A percentile compares a stretch with the other conserved stretches of the same genome.
Conservation (phyloP, 2,797 vertebrate genomes). For the Cynodonichthys magdalenae region DNA sequence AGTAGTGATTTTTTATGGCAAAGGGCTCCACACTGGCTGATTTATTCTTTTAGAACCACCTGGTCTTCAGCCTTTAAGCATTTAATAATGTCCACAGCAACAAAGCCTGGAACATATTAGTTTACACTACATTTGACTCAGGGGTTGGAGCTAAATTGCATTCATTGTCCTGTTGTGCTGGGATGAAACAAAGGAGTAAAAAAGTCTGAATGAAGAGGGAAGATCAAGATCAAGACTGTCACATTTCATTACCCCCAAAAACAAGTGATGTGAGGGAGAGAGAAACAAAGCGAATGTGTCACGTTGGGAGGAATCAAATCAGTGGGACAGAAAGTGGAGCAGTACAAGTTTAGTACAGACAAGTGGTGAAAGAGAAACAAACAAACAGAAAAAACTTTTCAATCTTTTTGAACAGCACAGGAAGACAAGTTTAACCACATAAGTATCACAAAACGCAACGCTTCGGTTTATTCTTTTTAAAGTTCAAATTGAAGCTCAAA, state of each 20-base stretch:
- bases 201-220: constrained; percentile 22
- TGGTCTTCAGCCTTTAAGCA: constrained; percentile 65
- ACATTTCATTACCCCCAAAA: constrained; percentile 44
- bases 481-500: constrained; percentile 17
- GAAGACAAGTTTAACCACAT: not conserved
- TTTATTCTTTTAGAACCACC: constrained; percentile 60
- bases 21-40: constrained; percentile 44
- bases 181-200: constrained; percentile 8
- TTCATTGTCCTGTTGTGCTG: constrained; percentile 43
- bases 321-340: constrained; percentile 14
- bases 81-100: constrained; percentile 54
- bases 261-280: constrained; percentile 37
- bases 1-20: constrained; percentile 34
- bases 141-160: constrained; percentile 34
- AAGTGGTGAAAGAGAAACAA: not conserved
- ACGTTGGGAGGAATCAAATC: constrained; percentile 42
- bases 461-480: constrained; percentile 10
- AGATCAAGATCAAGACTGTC: constrained; percentile 41
- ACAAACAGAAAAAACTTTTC: constrained; percentile 14
- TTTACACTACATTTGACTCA: constrained; percentile 29
- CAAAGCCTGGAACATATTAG: constrained; percentile 54
- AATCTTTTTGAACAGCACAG: not conserved
- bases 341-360: constrained; percentile 8
- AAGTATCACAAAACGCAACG: not conserved
- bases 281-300: constrained; percentile 35